Evolutionary conservation across 2,113 vertebrate genomes (phyloP), one percentile per base, ranked within the genome.

Genomic region (Eleginops maclovinus): DNA sequence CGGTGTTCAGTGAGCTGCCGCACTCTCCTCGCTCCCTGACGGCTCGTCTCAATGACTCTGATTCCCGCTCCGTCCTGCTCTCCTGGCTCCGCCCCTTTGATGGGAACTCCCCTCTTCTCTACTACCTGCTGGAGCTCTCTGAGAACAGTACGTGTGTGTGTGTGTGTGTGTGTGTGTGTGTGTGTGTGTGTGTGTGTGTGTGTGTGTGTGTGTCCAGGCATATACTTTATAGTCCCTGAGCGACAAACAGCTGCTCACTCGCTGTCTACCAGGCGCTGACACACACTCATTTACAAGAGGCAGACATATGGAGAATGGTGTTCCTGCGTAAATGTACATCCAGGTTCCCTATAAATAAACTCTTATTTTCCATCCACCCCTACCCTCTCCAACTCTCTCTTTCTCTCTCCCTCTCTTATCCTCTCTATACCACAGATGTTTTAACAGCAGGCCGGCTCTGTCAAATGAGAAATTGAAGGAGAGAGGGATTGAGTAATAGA

Each of bases 21-120:
- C 97, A 99, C 79, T 95, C 97, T 0, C 98, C 98, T 9, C 96
- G 97, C 85, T 98, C 97, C 84, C 96, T 99, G 3, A 87, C 96
- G 79, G 97, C 96, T 62, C 87, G 88, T 4, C 94, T 98, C 63
- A 96, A 96, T 12, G 88, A 95, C 49, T 95, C 95, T 0, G 94
- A 93, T 74, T 95, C 96, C 69, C 96, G 95, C 49, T 90, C 96
- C 0, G 97, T 98, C 85, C 77, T 84, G 63, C 96, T 99, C 41
- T 97, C 97, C 88, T 99, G 98, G 98, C 95, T 98, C 1, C 95
- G 96, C 0, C 97, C 97, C 62, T 99, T 99, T 3, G 96, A 99
- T 1, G 98, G 98, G 26, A 99, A 99, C 94, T 98, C 97, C 72
- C 97, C 96, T 0, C 94, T 99, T 2, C 95, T 98, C 13, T 87